These are phyloP conservation scores for Adoxophyes honmai DNA, from an alignment of 1,140 invertebrate genomes.

Conservation along the genomic window DNA sequence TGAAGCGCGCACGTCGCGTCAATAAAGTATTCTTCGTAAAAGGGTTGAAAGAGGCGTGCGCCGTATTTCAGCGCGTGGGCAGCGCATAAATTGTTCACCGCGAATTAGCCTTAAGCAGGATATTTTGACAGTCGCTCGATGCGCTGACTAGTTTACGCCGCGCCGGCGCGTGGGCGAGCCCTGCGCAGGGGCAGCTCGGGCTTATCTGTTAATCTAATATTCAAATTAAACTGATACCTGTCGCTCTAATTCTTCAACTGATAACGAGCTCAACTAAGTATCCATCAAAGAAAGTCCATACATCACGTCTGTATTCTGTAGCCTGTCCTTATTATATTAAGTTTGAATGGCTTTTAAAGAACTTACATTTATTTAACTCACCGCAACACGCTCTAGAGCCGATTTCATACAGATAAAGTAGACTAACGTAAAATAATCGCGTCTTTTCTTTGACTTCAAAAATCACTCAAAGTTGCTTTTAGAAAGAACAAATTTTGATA, in stretches of 20 bases:
- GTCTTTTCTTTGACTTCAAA: no score
- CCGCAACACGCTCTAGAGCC: no score
- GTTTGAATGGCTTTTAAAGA: no score
- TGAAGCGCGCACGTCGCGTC: conserved; percentile 49
- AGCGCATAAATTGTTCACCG: conserved; percentile 56
- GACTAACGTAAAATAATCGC: no score
- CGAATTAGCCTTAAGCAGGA: conserved; percentile 61
- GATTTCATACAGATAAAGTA: no score
- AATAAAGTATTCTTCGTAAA: conserved; percentile 66
- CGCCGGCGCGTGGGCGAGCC: conserved; percentile 14
- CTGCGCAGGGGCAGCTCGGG: background rate
- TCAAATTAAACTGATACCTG: conserved; percentile 6
- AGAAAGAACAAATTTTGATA: no score
- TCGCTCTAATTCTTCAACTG: conserved; percentile 2
- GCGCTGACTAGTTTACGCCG: conserved; percentile 37
- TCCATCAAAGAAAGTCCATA: no score
- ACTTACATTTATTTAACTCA: no score
- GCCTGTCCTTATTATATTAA: no score
- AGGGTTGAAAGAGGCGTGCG: conserved; percentile 57
- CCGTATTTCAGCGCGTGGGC: conserved; percentile 62
- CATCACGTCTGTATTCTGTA: no score
- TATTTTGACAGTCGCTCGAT: conserved; percentile 45
- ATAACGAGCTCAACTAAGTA: background rate
- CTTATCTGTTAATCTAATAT: conserved; percentile 14
- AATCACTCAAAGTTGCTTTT: no score